Evolutionary conservation across 2,113 vertebrate species (phyloP), one percentile per base, ranked within the genome.

Genomic region (Chitala chitala): DNA sequence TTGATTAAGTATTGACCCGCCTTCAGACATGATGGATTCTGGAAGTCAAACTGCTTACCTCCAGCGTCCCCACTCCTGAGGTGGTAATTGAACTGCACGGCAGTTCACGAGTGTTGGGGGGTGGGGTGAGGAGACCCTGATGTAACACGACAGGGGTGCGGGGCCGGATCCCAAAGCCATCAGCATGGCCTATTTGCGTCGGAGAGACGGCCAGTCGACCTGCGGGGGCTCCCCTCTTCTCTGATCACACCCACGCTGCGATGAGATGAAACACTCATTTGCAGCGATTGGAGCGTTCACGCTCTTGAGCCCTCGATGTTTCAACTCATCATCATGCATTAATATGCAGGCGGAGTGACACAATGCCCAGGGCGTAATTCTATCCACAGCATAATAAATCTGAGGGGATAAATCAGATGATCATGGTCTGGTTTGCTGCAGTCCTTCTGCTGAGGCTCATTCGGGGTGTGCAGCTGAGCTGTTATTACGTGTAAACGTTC

Each of bases 1-100:
- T 87, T 89, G 87, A 91, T 89, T 87, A 86, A 86, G 82, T 75
- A 85, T 89, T 82, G n/a, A 75, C 79, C 78, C 80, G 59, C 85
- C 87, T 85, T 87, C 82, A 80, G 74, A 80, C 80, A 83, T 79
- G 78, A 84, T 84, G 81, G 84, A 84, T 84, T 83, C 73, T 33
- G 75, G 71, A 56, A 76, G 75, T 85, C 79, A 29, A 68, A 69
- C 76, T 75, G 76, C 74, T 81, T 74, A 79, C 78, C 69, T 76
- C 46, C 53, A 64, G 75, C 51, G 51, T 65, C 75, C 77, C 54
- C 29, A 71, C 78, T 81, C 82, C 77, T 75, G 66, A 76, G 71
- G 73, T 77, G 1, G 42, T 79, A 78, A 82, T 84, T 77, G 66
- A 56, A 71, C 78, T 76, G 74, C 64, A 61, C 15, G 65, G 42